Percentiles rank a stretch among this genome's conserved stretches.
These are phyloP conservation scores for Cephus nigrinus DNA, from an alignment of 2,888 invertebrate species.

Conservation along the genomic window DNA sequence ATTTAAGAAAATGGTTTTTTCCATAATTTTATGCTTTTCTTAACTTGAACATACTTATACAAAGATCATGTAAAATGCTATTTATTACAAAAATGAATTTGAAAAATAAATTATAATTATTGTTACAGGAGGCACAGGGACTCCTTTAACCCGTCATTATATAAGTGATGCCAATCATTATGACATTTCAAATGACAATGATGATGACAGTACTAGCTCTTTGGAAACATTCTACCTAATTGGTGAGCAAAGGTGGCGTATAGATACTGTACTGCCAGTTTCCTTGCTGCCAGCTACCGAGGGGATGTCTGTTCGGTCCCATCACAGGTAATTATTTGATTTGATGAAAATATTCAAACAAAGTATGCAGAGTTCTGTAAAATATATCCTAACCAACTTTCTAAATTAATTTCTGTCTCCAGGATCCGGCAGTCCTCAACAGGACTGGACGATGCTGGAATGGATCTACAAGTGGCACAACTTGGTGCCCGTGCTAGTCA, in stretches of 20 bases:
- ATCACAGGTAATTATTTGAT: slow-evolving; percentile 51
- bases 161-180: slow-evolving; percentile 44
- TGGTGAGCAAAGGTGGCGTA: slow-evolving; percentile 53
- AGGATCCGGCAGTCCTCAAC: slow-evolving; percentile 64
- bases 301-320: slow-evolving; percentile 64
- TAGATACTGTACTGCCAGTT: slow-evolving; percentile 52
- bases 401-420: background rate
- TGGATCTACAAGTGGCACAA: slow-evolving; percentile 61
- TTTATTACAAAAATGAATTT: background rate
- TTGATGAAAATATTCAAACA: background rate
- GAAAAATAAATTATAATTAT: background rate
- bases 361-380: background rate
- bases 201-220: slow-evolving; percentile 40
- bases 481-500: slow-evolving; percentile 55
- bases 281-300: slow-evolving; percentile 54
- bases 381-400: background rate
- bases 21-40: background rate
- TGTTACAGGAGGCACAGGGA: slow-evolving; percentile 46
- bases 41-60: background rate
- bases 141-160: slow-evolving; percentile 44
- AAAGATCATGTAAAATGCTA: background rate
- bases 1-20: background rate
- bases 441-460: slow-evolving; percentile 66
- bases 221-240: slow-evolving; percentile 54
- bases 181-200: slow-evolving; percentile 37